Evolutionary conservation across 2,113 vertebrate genomes (phyloP).

Genomic region (Ammodytes dubius): DNA sequence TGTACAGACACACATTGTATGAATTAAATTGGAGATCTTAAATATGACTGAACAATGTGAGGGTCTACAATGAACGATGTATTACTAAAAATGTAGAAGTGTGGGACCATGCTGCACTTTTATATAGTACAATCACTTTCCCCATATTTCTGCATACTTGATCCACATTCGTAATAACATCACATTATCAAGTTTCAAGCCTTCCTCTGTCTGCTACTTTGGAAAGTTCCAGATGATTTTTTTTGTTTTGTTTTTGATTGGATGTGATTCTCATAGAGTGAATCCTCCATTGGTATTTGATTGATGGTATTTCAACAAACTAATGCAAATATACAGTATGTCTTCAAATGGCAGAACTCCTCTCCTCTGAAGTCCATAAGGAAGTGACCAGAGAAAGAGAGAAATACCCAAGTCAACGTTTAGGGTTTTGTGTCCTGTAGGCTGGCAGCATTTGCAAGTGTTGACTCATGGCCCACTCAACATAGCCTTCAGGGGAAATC

Average conservation of each 20-base stretch:
- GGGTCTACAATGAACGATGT: not conserved
- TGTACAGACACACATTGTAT: not conserved
- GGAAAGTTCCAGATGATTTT: too few relatives aligned
- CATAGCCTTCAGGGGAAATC: too few relatives aligned
- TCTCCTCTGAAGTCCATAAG: too few relatives aligned
- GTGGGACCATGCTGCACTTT: not conserved
- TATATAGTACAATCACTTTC: not conserved
- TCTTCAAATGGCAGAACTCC: not conserved
- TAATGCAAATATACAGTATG: not conserved
- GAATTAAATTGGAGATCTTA: not conserved
- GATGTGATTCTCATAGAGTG: not conserved
- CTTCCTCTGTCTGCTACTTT: not conserved
- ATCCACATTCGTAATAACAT: not conserved
- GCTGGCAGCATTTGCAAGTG: too few relatives aligned
- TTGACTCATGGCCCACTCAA: too few relatives aligned
- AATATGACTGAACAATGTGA: not conserved
- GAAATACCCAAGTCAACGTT: too few relatives aligned
- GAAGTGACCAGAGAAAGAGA: too few relatives aligned
- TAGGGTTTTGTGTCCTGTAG: too few relatives aligned
- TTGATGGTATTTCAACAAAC: not conserved
- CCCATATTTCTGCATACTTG: not conserved
- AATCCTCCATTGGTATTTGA: not conserved
- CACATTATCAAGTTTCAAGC: not conserved
- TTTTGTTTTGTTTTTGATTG: not conserved
- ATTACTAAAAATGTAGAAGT: not conserved